These are phyloP conservation scores for Shinisaurus crocodilurus DNA, from an alignment of 2,113 vertebrate genomes.

Conservation along the genomic window DNA sequence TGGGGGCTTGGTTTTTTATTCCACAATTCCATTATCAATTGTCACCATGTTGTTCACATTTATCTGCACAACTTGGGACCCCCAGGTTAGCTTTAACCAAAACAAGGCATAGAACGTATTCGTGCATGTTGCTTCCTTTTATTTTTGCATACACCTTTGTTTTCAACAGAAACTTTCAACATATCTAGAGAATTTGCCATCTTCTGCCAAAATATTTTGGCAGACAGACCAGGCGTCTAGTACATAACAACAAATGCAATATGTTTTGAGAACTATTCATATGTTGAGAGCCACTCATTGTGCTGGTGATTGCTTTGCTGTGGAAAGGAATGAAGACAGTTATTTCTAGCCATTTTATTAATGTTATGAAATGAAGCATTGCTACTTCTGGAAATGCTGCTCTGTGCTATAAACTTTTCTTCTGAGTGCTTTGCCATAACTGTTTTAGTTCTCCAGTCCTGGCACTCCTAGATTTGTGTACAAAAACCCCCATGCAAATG, in stretches of 20 bases:
- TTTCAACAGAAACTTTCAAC: conserved; percentile 58
- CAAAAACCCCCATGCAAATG: neutral
- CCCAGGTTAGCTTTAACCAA: neutral
- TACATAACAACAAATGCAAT: conserved; percentile 49
- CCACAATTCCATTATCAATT: neutral
- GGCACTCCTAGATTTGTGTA: neutral
- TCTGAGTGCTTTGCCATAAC: neutral
- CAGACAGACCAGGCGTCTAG: conserved; percentile 48
- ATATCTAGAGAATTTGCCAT: conserved; percentile 1
- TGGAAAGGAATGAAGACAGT: conserved; percentile 35
- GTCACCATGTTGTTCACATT: neutral
- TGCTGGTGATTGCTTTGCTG: conserved; percentile 16
- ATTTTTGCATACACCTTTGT: conserved; percentile 30
- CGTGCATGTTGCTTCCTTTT: neutral
- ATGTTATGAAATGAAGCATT: conserved; percentile 1
- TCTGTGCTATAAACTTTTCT: conserved; percentile 20
- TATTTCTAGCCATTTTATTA: conserved; percentile 48
- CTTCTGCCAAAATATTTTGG: conserved; percentile 58
- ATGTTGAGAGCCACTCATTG: conserved; percentile 33
- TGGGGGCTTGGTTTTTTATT: neutral
- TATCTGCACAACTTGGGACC: neutral
- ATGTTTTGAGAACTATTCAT: conserved; percentile 58
- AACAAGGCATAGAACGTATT: neutral
- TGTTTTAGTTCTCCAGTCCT: neutral
- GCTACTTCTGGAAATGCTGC: neutral